Evolutionary conservation across 2,888 invertebrate genomes (phyloP), one percentile per base, ranked within the genome.

Genomic region (Agrilus cyanescens): DNA sequence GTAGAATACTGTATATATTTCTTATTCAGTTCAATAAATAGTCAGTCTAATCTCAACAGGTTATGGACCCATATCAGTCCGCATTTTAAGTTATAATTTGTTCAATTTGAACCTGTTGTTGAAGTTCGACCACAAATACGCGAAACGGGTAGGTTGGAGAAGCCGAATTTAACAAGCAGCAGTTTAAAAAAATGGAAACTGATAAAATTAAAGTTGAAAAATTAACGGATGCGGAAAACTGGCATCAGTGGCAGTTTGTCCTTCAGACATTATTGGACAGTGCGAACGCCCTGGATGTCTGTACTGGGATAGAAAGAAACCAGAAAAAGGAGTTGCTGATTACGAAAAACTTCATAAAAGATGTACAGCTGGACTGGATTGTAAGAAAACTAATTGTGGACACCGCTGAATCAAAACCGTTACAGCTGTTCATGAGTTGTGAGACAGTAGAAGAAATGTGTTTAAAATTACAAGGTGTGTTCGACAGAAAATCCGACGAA

Each of bases 341-440:
- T 30, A 38, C 13, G 31, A 34, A 13, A 30, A 12, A 6, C n/a
- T 12, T 3, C 36, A 40, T 8, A 40, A 40, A 16, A 46, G 14
- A 20, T 49, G 48, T 37, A 16, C 18, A 53, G 18, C 48, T 46
- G 29, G 53, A 53, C 40, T 43, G 47, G 35, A 30, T 37, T 14
- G 52, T 49, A 13, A 50, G 33, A 34, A 53, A 47, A 34, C 35
- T 51, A 15, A 51, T 54, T 25, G 52, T 53, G 12, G 50, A 51
- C 10, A 46, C 47, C 2, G 40, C 53, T 1, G 54, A 52, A 36
- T 25, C 15, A 1, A 45, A 47, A 38, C 50, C 53, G 1, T 18
- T 51, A 12, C 33, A 51, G 4, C 39, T 52, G 4, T 18, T 54
- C 5, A 41, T 52, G 41, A 40, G 12, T 25, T 42, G 46, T 8